Conservation (phyloP, 2,797 vertebrate species). For the Hipposideros larvatus region DNA sequence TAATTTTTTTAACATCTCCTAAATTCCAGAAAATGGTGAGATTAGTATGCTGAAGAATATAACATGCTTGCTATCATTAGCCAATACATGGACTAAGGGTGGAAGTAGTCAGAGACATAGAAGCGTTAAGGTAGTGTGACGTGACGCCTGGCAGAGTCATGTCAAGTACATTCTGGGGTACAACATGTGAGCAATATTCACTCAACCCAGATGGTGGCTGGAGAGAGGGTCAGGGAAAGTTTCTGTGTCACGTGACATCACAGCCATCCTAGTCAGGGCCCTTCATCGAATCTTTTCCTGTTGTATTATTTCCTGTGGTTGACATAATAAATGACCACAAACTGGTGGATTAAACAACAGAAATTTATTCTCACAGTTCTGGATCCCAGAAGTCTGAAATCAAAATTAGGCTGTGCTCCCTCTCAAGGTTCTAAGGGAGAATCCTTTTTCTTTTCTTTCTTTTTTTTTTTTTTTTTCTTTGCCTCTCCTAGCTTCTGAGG, state of each 20-base stretch:
- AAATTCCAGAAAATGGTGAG: not conserved
- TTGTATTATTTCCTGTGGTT: not conserved
- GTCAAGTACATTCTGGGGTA: rapidly evolving
- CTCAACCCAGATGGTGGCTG: not conserved
- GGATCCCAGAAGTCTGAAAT: not conserved
- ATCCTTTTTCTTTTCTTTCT: too few species aligned
- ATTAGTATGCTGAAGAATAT: not conserved
- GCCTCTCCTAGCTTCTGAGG: too few species aligned
- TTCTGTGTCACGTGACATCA: not conserved
- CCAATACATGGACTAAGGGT: not conserved
- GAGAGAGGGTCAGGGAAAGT: not conserved
- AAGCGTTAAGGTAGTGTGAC: not conserved
- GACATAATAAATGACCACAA: not conserved
- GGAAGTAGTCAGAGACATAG: not conserved
- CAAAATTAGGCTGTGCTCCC: not conserved
- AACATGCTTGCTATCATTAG: not conserved
- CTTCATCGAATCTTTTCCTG: not conserved
- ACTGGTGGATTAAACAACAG: not conserved
- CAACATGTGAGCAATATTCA: not conserved
- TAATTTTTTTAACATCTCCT: not conserved
- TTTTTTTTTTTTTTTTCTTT: not conserved
- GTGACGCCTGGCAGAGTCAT: not conserved
- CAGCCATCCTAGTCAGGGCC: not conserved
- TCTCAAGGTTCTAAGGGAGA: too few species aligned
- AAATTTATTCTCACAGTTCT: not conserved